Base-by-base conservation (phyloP, 2,888 invertebrate genomes). In the Epirrhoe alternata region DNA sequence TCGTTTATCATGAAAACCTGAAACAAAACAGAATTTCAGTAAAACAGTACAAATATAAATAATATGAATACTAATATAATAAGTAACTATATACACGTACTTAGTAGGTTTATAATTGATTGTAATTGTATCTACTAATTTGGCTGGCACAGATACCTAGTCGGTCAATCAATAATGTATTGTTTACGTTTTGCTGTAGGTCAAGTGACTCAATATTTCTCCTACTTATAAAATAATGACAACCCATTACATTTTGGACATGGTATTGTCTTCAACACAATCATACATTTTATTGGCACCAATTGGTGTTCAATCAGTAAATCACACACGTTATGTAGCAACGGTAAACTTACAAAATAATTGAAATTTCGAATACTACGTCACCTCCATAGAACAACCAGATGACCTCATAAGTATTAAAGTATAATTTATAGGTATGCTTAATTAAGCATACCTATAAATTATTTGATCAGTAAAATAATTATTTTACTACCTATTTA, bases 1-100 rank as follows among this genome's bases (percentile, higher is more conserved):
- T 78, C 79, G 78, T 79, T 78, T 82, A 78, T 80, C 72, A 74
- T 80, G 85, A 86, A 86, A 88, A 88, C 83, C 92, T 93, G 91
- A 30, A 93, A 92, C 84, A 89, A 87, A 73, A 64, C 5, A 51
- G 78, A 69, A n/a, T 14, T 24, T 24, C 42, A 14, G 58, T 61
- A 59, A 67, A 54, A 66, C 24, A 24, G 24, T 24, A 52, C 7
- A 7, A n/a, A 24, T 54, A 38, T 54, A 14, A 24, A n/a, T n/a
- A n/a, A n/a, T n/a, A n/a, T 3, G 38, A 10, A 7, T 12, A 54
- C 8, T 35, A 35, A 53, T n/a, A 53, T 16, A 4, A 14, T 33
- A 33, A 7, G 33, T 33, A 33, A 6, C 33, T 33, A n/a, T n/a
- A n/a, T n/a, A n/a, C n/a, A n/a, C n/a, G n/a, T n/a, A 33, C 33